Base-by-base conservation (phyloP, 1,140 invertebrate genomes). In the Conopomorpha cramerella region DNA sequence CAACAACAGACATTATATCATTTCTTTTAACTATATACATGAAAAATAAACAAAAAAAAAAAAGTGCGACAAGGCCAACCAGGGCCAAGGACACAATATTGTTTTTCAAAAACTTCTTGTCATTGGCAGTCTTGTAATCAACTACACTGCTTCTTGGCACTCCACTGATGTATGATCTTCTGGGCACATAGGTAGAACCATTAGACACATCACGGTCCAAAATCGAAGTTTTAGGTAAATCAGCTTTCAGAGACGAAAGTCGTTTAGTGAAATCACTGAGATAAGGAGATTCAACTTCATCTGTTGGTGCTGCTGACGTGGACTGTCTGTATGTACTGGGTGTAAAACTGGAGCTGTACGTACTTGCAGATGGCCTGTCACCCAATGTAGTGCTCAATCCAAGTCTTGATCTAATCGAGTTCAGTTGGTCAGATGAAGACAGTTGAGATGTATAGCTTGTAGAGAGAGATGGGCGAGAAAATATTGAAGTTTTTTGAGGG, bases 1-100 rank as follows among this genome's bases (percentile, higher is more conserved):
- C 73, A 8, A 65, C 64, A 16, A 76, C 62, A 15, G 71, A 68
- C 3, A 66, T 59, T 12, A 77, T 76, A 41, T 77, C 73, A 40
- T 73, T 76, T 48, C 63, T 78, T 56, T 82, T 83, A 47, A 85
- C 84, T 57, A 86, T 74, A 62, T 88, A 88, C 65, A 85, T 77
- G 45, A 87, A 77, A 34, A 82, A 82, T 54, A 88, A 65, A 42
- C 80, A 58, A 52, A 82, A 73, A 68, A 88, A 87, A 77, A 88
- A 87, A 49, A 84, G 60, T 36, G 80, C 79, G 11, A 84, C 77
- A 19, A 82, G 66, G 7, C 70, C 79, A 39, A 87, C 77, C 12
- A 88, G 77, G 25, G 81, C 72, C 50, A 85, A 81, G 1, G 86
- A 86, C 10, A 87, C 79, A 29, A 86, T 61, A 49, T 87, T 86